A percentile compares a stretch with the other conserved stretches of the same genome.
These are phyloP conservation scores for Ips nitidus DNA, from an alignment of 1,140 invertebrate species.

Conservation along the genomic window DNA sequence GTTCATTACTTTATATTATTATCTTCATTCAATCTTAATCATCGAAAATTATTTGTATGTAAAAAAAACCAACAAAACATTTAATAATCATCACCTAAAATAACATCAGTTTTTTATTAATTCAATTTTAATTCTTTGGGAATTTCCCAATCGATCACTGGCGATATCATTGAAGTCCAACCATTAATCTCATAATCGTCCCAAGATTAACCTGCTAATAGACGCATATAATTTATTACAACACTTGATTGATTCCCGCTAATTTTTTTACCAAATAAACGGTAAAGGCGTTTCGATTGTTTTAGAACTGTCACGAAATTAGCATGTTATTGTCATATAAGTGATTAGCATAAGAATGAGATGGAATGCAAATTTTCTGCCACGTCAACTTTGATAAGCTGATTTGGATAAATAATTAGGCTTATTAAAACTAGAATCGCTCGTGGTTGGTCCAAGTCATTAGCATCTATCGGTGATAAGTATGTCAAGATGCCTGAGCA, in stretches of 20 bases:
- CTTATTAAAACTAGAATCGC: neutral
- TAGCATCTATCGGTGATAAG: neutral
- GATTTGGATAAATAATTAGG: constrained; percentile 8
- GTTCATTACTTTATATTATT: too few relatives aligned
- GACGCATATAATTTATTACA: neutral
- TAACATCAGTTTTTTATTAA: too few relatives aligned
- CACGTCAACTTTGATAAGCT: neutral
- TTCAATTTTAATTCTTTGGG: too few relatives aligned
- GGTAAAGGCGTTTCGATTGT: neutral
- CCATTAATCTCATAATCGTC: too few relatives aligned
- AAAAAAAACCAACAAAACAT: too few relatives aligned
- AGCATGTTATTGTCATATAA: constrained; percentile 4
- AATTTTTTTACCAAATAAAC: neutral
- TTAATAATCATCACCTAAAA: too few relatives aligned
- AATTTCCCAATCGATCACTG: too few relatives aligned
- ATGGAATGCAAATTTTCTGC: constrained; percentile 1
- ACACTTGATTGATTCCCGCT: neutral
- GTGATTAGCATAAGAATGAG: neutral
- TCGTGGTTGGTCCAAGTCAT: neutral
- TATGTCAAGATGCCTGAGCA: too few relatives aligned
- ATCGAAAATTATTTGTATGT: too few relatives aligned
- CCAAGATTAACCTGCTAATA: too few relatives aligned
- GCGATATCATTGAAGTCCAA: too few relatives aligned
- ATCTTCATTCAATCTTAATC: too few relatives aligned
- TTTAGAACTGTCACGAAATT: constrained; percentile 3